A percentile compares a stretch with the other conserved stretches of the same genome.
phyloP scores from a whole-genome alignment of 2,797 vertebrate genomes.

The Sebastes ruberrimus region DNA sequence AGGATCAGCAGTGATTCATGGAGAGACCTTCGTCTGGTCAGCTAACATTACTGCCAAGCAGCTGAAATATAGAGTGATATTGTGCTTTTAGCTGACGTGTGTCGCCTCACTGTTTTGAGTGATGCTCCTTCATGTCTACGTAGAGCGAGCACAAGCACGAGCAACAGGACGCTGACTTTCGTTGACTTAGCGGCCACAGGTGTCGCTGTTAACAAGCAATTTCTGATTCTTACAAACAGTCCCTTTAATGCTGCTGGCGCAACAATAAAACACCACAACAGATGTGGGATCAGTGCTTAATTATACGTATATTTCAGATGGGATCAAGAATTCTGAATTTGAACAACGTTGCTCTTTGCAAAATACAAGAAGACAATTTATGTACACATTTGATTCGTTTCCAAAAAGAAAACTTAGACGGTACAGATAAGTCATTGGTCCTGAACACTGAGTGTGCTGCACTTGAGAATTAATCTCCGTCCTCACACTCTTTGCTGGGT shows the following conservation, averaged over 20 bases:
- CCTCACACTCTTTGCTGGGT: background rate
- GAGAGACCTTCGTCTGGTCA: no score
- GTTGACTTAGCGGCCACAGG: no score
- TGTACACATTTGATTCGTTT: background rate
- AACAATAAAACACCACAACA: background rate
- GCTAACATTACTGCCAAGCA: no score
- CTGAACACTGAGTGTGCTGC: background rate
- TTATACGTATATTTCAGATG: background rate
- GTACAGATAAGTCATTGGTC: background rate
- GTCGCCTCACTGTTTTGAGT: no score
- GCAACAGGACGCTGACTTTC: no score
- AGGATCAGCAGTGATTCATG: no score
- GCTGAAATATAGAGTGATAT: no score
- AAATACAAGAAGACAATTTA: background rate
- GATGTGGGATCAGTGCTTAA: background rate
- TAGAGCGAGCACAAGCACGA: no score
- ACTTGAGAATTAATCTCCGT: background rate
- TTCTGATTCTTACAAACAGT: no score
- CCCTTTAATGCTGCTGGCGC: background rate
- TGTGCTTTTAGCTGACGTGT: no score
- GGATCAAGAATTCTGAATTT: background rate
- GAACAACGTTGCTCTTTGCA: background rate
- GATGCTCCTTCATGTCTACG: accelerated
- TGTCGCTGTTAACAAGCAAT: no score
- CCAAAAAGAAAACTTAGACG: background rate